Conservation (phyloP, 1,140 invertebrate genomes). For the Drosophila ohnishii region DNA sequence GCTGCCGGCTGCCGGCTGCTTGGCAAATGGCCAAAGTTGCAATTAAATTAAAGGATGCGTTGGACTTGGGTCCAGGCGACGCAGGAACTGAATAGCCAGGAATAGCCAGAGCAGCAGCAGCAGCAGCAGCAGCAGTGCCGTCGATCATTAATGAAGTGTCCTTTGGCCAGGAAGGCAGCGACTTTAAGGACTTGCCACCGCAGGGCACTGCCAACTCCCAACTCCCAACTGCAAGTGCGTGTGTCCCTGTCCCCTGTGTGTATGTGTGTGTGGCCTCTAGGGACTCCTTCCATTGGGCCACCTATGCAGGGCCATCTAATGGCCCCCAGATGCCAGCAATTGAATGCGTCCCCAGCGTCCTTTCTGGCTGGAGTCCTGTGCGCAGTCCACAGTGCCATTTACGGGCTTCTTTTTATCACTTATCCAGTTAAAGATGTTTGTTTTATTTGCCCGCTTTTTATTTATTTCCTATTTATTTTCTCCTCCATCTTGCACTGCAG, state of each 20-base stretch:
- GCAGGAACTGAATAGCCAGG: not conserved
- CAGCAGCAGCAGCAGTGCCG: slow-evolving; percentile 12
- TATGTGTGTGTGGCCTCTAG: slow-evolving; percentile 17
- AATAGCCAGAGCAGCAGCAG: not conserved
- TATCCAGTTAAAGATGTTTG: slow-evolving; percentile 70
- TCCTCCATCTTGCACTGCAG: slow-evolving; percentile 27
- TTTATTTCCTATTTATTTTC: slow-evolving; percentile 52
- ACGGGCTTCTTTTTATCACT: slow-evolving; percentile 65
- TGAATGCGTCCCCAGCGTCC: slow-evolving; percentile 30
- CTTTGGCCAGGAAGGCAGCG: slow-evolving; percentile 22
- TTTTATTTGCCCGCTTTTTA: slow-evolving; percentile 50
- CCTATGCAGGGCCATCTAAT: slow-evolving; percentile 7
- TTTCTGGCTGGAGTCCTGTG: slow-evolving; percentile 24
- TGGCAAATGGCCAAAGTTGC: slow-evolving; percentile 57
- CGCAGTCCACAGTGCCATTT: slow-evolving; percentile 48
- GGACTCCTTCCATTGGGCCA: not conserved
- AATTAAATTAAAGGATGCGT: slow-evolving; percentile 63
- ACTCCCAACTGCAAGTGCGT: slow-evolving; percentile 20
- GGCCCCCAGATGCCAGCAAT: slow-evolving; percentile 26
- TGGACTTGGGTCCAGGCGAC: not conserved
- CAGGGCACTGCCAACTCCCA: slow-evolving; percentile 5
- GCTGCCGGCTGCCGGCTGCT: slow-evolving; percentile 1
- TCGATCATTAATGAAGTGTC: slow-evolving; percentile 61
- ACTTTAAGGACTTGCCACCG: slow-evolving; percentile 20
- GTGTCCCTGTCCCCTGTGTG: slow-evolving; percentile 22